These are phyloP conservation scores for Amblyteles armatorius DNA, from an alignment of 2,888 invertebrate genomes.

Conservation along the genomic window DNA sequence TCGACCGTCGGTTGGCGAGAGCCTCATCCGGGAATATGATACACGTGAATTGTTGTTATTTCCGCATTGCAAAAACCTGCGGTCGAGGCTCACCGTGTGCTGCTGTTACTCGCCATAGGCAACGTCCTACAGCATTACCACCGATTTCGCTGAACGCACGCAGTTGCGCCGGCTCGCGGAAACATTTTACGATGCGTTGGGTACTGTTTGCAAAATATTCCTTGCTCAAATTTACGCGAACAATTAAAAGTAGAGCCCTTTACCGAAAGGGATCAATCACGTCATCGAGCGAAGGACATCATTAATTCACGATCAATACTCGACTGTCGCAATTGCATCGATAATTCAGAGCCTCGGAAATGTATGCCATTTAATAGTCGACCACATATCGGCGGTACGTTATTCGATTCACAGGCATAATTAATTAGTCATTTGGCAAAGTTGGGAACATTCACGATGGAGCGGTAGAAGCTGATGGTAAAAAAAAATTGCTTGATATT, in stretches of 20 bases:
- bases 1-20: slow-evolving; percentile 2
- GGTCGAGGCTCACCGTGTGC: slow-evolving; percentile 43
- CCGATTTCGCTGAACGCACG: background rate
- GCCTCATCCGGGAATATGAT: slow-evolving; percentile 51
- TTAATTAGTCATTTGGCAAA: background rate
- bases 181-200: background rate
- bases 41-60: slow-evolving; percentile 55
- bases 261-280: background rate
- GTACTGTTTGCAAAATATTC: background rate
- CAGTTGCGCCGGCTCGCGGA: background rate
- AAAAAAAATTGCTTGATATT: no score
- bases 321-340: background rate
- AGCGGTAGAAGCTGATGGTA: no score
- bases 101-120: slow-evolving; percentile 17
- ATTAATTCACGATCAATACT: background rate
- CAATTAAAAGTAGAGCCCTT: background rate
- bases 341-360: background rate
- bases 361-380: background rate
- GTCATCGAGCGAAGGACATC: background rate
- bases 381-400: background rate
- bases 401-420: background rate
- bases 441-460: background rate
- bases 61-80: slow-evolving; percentile 50
- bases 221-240: background rate
- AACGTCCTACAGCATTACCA: background rate